Conservation (phyloP, 1,140 invertebrate species). For the Caerostris darwini region DNA sequence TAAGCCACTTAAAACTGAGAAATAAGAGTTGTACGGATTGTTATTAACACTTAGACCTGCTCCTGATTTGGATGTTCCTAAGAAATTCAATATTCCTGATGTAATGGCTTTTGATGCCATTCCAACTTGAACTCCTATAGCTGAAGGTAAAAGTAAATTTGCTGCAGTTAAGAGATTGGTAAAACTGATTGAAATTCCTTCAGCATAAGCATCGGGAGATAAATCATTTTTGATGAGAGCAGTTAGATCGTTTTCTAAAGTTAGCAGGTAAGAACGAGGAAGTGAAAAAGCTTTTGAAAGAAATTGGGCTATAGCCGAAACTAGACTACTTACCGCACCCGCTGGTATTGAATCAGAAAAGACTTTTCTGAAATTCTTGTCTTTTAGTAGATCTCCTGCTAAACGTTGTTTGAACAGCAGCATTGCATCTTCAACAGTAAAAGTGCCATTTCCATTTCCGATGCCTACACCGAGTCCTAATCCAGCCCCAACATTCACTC, state of each 20-base stretch:
- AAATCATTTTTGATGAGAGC: constrained; percentile 8
- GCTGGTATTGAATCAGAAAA: constrained; percentile 59
- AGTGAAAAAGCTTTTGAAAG: constrained; percentile 57
- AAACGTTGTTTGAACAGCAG: constrained; percentile 33
- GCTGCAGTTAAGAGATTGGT: constrained; percentile 34
- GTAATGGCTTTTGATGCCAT: constrained; percentile 68
- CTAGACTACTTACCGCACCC: constrained; percentile 22
- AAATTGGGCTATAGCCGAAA: constrained; percentile 55
- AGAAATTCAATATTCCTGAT: constrained; percentile 48
- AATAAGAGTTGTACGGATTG: constrained; percentile 73
- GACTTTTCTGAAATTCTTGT: constrained; percentile 40
- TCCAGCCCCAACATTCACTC: neutral
- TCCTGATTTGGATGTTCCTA: constrained; percentile 49
- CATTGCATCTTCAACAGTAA: neutral
- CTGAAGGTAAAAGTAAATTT: constrained; percentile 23
- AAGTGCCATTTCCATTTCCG: neutral
- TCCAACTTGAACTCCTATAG: constrained; percentile 25
- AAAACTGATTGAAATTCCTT: constrained; percentile 37
- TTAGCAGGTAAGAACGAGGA: constrained; percentile 49
- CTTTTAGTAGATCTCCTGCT: neutral
- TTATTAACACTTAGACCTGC: constrained; percentile 43
- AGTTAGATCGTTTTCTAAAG: constrained; percentile 47
- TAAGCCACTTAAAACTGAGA: constrained; percentile 59
- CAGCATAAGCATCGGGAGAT: neutral
- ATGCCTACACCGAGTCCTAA: neutral